phyloP scores from a whole-genome alignment of 2,797 vertebrate genomes.

The Ctenopoma kingsleyae region DNA sequence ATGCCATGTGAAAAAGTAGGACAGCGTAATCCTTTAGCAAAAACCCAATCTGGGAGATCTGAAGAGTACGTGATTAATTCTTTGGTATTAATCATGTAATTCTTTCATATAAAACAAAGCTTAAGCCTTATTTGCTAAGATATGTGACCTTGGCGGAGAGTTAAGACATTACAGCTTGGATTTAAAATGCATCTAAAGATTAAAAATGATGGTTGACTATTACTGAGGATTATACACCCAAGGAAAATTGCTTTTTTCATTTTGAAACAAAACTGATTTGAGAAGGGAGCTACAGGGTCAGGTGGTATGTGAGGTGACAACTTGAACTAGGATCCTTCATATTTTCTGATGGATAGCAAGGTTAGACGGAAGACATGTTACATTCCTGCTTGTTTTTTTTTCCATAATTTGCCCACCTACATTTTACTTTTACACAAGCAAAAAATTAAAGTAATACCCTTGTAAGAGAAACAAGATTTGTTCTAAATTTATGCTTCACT shows the following conservation, averaged over 20 bases:
- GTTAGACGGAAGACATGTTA: conserved; percentile 64
- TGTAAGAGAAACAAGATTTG: conserved; percentile 87
- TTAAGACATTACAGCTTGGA: conserved; percentile 90
- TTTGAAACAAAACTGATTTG: conserved; percentile 88
- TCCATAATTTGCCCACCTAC: conserved; percentile 57
- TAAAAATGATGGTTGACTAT: conserved; percentile 90
- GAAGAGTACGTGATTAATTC: conserved; percentile 90
- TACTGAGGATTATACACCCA: conserved; percentile 89
- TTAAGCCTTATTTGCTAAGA: conserved; percentile 90
- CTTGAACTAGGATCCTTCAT: conserved; percentile 58
- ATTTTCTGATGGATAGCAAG: conserved; percentile 61
- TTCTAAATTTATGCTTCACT: conserved; percentile 85
- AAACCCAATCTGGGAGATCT: conserved; percentile 88
- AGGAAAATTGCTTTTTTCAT: conserved; percentile 90
- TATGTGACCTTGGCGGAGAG: conserved; percentile 90
- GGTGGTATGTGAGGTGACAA: conserved; percentile 84
- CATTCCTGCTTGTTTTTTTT: conserved; percentile 33
- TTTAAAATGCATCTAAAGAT: conserved; percentile 92
- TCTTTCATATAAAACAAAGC: conserved; percentile 92
- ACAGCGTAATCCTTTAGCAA: conserved; percentile 88
- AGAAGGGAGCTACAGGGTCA: conserved; percentile 80
- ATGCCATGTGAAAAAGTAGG: conserved; percentile 87
- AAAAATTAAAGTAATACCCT: conserved; percentile 88
- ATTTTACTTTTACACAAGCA: conserved; percentile 65
- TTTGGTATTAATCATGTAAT: conserved; percentile 91